A percentile compares a stretch with the other conserved stretches of the same genome.
phyloP scores from a whole-genome alignment of 2,888 invertebrate genomes.

The Agonum fuliginosum region DNA sequence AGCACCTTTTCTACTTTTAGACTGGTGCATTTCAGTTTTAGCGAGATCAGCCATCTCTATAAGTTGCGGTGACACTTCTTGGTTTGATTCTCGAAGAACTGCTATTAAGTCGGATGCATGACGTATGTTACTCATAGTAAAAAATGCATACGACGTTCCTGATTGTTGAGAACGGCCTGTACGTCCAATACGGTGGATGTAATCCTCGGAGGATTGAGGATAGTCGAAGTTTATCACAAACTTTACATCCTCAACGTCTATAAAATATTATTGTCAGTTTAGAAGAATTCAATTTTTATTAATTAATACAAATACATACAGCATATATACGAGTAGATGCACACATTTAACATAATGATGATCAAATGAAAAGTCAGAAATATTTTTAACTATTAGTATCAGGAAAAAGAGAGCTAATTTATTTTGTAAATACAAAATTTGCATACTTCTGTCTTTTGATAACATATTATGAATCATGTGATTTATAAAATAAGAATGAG shows the following conservation, averaged over 20 bases:
- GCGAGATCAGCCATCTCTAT: slow-evolving; percentile 56
- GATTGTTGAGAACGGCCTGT: slow-evolving; percentile 82
- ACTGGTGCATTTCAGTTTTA: slow-evolving; percentile 44
- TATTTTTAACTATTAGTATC: too few relatives aligned
- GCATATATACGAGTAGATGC: too few relatives aligned
- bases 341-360: not conserved
- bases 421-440: too few relatives aligned
- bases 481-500: slow-evolving; percentile 5
- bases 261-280: slow-evolving; percentile 57
- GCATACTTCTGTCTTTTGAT: too few relatives aligned
- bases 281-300: slow-evolving; percentile 10
- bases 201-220: slow-evolving; percentile 85
- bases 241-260: slow-evolving; percentile 85
- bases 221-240: slow-evolving; percentile 87
- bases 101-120: slow-evolving; percentile 81
- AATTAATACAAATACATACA: not conserved
- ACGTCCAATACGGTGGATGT: slow-evolving; percentile 85
- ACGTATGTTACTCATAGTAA: slow-evolving; percentile 79
- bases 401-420: too few relatives aligned
- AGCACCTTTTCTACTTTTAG: slow-evolving; percentile 39
- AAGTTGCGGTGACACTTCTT: slow-evolving; percentile 71
- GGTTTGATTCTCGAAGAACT: slow-evolving; percentile 83
- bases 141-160: slow-evolving; percentile 84
- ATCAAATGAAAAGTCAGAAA: slow-evolving; percentile 12
- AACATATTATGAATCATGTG: not conserved